These are phyloP conservation scores for Catocala sponsa DNA, from an alignment of 2,888 invertebrate genomes.

Conservation along the genomic window DNA sequence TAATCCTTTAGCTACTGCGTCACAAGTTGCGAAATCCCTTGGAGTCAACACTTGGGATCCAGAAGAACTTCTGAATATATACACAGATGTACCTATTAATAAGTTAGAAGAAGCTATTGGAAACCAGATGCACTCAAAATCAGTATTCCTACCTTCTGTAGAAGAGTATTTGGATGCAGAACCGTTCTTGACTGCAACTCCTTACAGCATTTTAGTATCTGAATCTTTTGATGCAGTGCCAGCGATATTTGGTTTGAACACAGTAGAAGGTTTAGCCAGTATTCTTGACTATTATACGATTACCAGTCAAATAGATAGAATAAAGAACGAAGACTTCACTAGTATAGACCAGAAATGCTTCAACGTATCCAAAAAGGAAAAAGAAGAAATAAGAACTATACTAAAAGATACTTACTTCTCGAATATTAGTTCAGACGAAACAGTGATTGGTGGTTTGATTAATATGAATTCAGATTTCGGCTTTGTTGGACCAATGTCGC, in stretches of 20 bases:
- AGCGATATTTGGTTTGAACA: constrained; percentile 84
- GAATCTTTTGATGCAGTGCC: constrained; percentile 77
- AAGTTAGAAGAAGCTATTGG: constrained; percentile 77
- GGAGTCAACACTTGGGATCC: constrained; percentile 67
- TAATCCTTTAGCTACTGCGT: constrained; percentile 70
- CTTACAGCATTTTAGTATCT: constrained; percentile 74
- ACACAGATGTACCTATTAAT: constrained; percentile 63
- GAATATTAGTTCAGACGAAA: constrained; percentile 71
- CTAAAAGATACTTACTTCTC: constrained; percentile 76
- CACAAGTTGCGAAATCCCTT: constrained; percentile 76
- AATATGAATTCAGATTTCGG: constrained; percentile 80
- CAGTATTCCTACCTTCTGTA: constrained; percentile 76
- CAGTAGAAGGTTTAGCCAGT: constrained; percentile 85
- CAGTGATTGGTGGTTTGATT: constrained; percentile 75
- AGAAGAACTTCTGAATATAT: constrained; percentile 67
- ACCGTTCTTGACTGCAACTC: constrained; percentile 77
- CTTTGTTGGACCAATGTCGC: constrained; percentile 76
- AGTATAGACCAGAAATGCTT: constrained; percentile 72
- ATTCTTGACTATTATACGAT: constrained; percentile 77
- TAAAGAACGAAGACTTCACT: constrained; percentile 73
- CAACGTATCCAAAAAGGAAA: constrained; percentile 60
- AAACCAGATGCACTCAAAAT: constrained; percentile 79
- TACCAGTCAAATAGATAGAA: constrained; percentile 75
- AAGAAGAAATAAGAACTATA: constrained; percentile 64
- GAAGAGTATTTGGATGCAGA: constrained; percentile 73